These are phyloP conservation scores for Gavia stellata DNA, from an alignment of 2,113 vertebrate species.

Conservation along the genomic window DNA sequence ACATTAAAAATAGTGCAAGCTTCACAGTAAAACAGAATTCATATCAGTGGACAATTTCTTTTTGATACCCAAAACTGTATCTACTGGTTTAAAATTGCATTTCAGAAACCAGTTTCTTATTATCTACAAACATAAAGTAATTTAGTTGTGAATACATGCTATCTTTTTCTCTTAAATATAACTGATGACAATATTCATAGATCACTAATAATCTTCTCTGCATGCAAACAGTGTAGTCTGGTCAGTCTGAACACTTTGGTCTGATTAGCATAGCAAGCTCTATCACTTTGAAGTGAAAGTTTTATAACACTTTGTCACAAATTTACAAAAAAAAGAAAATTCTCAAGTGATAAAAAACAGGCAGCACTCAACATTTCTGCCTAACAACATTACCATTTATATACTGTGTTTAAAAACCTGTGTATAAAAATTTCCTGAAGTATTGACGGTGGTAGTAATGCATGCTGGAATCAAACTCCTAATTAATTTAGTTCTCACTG, in stretches of 20 bases:
- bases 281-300: background rate
- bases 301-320: background rate
- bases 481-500: background rate
- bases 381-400: background rate
- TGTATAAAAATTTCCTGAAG: background rate
- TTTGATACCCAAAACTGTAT: background rate
- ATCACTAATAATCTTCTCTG: background rate
- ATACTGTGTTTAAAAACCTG: background rate
- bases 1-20: background rate
- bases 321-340: background rate
- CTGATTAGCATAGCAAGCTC: background rate
- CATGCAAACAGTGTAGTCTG: background rate
- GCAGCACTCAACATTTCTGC: background rate
- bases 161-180: background rate
- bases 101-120: background rate
- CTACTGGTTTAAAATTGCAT: background rate
- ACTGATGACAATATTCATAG: background rate
- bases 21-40: background rate
- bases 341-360: background rate
- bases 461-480: background rate
- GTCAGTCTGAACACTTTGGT: background rate
- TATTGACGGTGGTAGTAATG: background rate
- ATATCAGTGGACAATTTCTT: background rate
- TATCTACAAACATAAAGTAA: background rate
- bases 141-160: background rate